phyloP scores from a whole-genome alignment of 2,113 vertebrate species.

The Myodes glareolus region DNA sequence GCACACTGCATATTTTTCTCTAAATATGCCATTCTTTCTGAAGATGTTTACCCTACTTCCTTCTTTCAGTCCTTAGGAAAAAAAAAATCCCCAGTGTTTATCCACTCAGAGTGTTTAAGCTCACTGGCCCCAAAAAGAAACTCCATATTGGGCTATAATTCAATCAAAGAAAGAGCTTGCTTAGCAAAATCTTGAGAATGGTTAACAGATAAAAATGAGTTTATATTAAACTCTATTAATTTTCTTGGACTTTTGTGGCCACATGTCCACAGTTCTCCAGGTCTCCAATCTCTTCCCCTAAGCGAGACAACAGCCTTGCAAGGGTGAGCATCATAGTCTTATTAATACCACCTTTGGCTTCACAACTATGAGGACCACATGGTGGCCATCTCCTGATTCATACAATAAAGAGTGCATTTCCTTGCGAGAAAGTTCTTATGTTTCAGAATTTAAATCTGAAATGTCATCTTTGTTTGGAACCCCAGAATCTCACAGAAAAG shows the following conservation, averaged over 20 bases:
- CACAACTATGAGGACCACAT: neutral
- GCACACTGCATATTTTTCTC: conserved; percentile 44
- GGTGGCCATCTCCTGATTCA: neutral
- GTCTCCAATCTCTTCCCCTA: neutral
- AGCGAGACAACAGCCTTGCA: neutral
- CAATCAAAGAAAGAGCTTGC: neutral
- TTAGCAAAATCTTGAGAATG: neutral
- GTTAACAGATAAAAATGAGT: neutral
- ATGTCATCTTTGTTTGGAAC: neutral
- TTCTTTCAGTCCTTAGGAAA: conserved; percentile 26
- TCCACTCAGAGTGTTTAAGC: conserved; percentile 18
- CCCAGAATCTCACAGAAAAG: neutral
- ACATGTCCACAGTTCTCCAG: neutral
- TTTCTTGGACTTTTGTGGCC: conserved; percentile 11
- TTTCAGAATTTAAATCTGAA: conserved; percentile 25
- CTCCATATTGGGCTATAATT: neutral
- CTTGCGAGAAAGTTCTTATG: neutral
- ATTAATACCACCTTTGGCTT: neutral
- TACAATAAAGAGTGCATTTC: neutral
- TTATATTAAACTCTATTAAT: neutral
- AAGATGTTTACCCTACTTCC: conserved; percentile 28
- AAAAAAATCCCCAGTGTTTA: conserved; percentile 12
- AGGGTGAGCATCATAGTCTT: neutral
- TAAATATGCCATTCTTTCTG: conserved; percentile 64
- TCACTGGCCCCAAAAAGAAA: conserved; percentile 23